Evolutionary conservation across 2,113 vertebrate genomes (phyloP).

Genomic region (Psittacara wagleri): DNA sequence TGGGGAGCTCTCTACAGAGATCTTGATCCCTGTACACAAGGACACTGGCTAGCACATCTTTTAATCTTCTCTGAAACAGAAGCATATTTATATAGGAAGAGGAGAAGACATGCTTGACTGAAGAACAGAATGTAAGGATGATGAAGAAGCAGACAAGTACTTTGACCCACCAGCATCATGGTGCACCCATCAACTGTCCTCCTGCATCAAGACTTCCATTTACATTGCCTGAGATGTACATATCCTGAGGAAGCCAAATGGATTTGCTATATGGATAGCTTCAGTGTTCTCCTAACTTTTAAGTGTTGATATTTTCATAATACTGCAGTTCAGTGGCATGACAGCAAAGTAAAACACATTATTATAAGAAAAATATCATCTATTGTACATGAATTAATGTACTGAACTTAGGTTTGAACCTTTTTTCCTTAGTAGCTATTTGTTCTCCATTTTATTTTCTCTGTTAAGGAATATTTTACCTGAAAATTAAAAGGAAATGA

Average conservation of each 20-base stretch:
- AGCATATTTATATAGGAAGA: not conserved
- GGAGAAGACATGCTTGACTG: not conserved
- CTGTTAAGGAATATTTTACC: not conserved
- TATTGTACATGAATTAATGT: not conserved
- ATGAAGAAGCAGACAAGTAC: not conserved
- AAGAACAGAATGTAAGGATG: not conserved
- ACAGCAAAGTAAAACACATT: not conserved
- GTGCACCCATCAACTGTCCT: not conserved
- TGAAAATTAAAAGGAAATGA: slow-evolving; percentile 15
- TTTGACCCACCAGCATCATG: not conserved
- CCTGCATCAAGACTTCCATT: not conserved
- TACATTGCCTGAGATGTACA: not conserved
- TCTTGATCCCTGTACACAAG: not conserved
- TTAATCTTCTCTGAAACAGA: not conserved
- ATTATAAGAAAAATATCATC: not conserved
- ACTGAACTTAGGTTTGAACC: not conserved
- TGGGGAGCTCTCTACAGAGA: not conserved
- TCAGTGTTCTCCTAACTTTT: not conserved
- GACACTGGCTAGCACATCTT: not conserved
- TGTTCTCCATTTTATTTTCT: not conserved
- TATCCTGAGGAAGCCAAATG: not conserved
- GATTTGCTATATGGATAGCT: not conserved
- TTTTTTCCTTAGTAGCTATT: not conserved
- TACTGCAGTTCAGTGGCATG: not conserved
- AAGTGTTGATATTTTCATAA: not conserved